A percentile compares a stretch with the other conserved stretches of the same genome.
Evolutionary conservation across 2,888 invertebrate genomes (phyloP).

Genomic region (Adelognathus sp.): DNA sequence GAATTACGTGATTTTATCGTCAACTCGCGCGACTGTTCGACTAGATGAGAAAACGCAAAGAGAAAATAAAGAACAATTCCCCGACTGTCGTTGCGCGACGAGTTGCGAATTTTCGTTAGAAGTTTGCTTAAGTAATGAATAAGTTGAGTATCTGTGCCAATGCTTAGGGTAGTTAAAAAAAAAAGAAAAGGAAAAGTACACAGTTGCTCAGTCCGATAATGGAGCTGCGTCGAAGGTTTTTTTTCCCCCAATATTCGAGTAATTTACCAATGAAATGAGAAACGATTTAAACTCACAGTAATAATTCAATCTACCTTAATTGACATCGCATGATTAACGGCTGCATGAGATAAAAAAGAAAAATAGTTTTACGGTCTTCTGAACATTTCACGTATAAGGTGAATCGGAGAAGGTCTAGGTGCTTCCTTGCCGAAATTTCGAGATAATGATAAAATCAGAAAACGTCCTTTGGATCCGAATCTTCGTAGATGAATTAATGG

Average conservation of each 20-base stretch:
- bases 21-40: background rate
- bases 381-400: constrained; percentile 40
- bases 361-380: constrained; percentile 13
- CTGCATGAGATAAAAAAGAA: too few relatives aligned
- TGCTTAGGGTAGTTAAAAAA: constrained; percentile 39
- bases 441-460: constrained; percentile 29
- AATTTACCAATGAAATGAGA: background rate
- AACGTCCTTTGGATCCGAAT: constrained; percentile 45
- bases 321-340: constrained; percentile 29
- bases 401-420: constrained; percentile 51
- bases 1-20: background rate
- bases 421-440: constrained; percentile 49
- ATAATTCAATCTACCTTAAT: constrained; percentile 30
- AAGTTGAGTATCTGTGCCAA: constrained; percentile 60
- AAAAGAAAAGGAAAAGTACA: background rate
- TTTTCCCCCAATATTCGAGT: constrained; percentile 6
- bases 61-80: background rate
- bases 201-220: constrained; percentile 43
- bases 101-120: constrained; percentile 19
- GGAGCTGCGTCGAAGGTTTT: constrained; percentile 33
- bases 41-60: too few relatives aligned
- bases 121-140: constrained; percentile 43
- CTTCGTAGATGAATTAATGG: constrained; percentile 29
- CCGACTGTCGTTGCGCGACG: background rate
- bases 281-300: constrained; percentile 18